Evolutionary conservation across 2,888 invertebrate species (phyloP), one percentile per base, ranked within the genome.

Genomic region (Cantharis flavilabris): DNA sequence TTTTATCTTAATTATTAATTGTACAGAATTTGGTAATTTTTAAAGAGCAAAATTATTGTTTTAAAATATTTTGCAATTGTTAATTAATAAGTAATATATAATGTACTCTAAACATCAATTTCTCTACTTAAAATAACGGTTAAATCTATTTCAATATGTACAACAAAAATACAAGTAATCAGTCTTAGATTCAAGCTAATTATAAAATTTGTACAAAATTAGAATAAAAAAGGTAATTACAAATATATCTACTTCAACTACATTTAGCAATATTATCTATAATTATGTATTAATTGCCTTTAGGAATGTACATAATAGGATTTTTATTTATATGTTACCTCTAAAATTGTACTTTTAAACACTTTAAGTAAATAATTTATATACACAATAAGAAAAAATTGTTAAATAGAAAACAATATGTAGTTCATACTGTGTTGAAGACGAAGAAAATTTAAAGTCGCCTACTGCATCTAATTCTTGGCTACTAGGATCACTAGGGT

Each of bases 401-500:
- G 65, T 69, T 70, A 77, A 73, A 49, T 33, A 70, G 62, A 75
- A 14, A 20, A 75, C 14, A 63, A 65, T 71, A 70, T 72, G 72
- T 72, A 71, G 69, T 77, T 77, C 72, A 64, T 75, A 65, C 63
- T 75, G 62, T 49, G 69, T 75, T 16, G 77, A 77, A 74, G 75
- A 75, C 30, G 83, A 79, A 62, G 83, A 79, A 76, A 81, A 83
- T 67, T 76, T 75, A 79, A 82, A 84, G 63, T 81, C 82, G 73
- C 83, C 83, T 70, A 82, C 76, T 14, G 81, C 77, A n/a, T 81
- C 80, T 70, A 82, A 82, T 79, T 86, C 84, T 78, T 85, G 84
- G 77, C 82, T 85, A 79, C 80, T 85, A 63, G 84, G 79, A 75
- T 85, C 85, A 79, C 83, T 85, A 62, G 86, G 85, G 77, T 84